phyloP scores from a whole-genome alignment of 92 coral and sea anemone genomes.

The Palythoa heliodiscus region DNA sequence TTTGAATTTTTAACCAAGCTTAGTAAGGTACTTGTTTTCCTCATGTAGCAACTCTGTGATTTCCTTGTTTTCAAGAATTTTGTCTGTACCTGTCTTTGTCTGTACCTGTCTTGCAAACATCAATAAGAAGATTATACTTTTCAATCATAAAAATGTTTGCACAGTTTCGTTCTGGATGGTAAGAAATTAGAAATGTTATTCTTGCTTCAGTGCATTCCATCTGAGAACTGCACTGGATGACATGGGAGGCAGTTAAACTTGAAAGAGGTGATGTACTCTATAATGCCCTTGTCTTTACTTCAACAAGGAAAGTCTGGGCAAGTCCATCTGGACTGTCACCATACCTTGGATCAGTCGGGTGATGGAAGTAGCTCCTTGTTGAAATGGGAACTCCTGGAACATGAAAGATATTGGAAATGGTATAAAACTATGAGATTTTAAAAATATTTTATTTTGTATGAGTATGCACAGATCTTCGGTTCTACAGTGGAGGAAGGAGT shows the following conservation, averaged over 20 bases:
- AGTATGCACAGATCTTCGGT: no score
- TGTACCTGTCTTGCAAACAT: neutral
- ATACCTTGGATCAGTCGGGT: constrained; percentile 40
- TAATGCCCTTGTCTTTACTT: constrained; percentile 32
- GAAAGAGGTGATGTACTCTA: neutral
- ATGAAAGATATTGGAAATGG: neutral
- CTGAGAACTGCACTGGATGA: constrained; percentile 48
- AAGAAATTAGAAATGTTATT: constrained; percentile 47
- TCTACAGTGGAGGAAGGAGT: no score
- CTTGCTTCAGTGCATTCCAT: constrained; percentile 52
- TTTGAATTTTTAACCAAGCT: no score
- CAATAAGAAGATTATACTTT: constrained; percentile 38
- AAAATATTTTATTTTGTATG: no score
- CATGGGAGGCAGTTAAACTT: constrained; percentile 23
- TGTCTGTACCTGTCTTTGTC: constrained; percentile 40
- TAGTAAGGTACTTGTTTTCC: no score
- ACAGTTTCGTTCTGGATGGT: constrained; percentile 52
- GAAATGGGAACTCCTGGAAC: constrained; percentile 17
- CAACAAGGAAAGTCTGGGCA: constrained; percentile 30
- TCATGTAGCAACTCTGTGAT: no score
- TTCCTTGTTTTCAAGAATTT: constrained; percentile 3
- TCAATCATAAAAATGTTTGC: neutral
- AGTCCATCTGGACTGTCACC: constrained; percentile 51
- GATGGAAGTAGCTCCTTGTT: constrained; percentile 39
- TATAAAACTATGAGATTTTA: no score